Evolutionary conservation across 53 echinoderm and acorn worm genomes (phyloP).

Genomic region (Glandiceps talaboti): DNA sequence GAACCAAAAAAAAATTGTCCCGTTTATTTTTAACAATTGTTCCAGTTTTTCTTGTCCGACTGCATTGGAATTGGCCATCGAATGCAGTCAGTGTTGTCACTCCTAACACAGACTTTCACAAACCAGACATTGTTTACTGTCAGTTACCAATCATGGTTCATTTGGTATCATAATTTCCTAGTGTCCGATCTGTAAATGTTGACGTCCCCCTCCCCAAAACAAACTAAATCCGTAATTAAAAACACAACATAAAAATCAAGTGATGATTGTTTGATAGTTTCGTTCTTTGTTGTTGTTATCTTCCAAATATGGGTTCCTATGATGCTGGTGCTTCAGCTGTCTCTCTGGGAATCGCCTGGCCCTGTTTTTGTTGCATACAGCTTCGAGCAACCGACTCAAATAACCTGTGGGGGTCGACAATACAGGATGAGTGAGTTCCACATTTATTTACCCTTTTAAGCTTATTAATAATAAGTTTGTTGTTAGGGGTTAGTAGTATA

Average conservation of each 20-base stretch:
- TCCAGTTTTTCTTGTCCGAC: neutral
- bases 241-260: no score
- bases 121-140: no score
- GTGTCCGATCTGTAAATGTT: neutral
- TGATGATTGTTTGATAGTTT: no score
- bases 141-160: no score
- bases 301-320: neutral
- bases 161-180: neutral
- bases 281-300: neutral
- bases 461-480: no score
- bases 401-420: constrained; percentile 60
- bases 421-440: no score
- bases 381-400: constrained; percentile 98
- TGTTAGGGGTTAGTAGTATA: no score
- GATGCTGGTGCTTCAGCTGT: neutral
- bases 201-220: neutral
- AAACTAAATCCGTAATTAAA: no score
- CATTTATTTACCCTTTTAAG: no score
- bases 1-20: neutral
- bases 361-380: constrained; percentile 87
- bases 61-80: no score
- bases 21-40: neutral
- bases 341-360: neutral
- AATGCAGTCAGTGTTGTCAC: no score
- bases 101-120: no score